Percentiles rank a stretch among this genome's conserved stretches.
These are phyloP conservation scores for Tetramorium simillimum DNA, from an alignment of 1,140 invertebrate genomes.

Conservation along the genomic window DNA sequence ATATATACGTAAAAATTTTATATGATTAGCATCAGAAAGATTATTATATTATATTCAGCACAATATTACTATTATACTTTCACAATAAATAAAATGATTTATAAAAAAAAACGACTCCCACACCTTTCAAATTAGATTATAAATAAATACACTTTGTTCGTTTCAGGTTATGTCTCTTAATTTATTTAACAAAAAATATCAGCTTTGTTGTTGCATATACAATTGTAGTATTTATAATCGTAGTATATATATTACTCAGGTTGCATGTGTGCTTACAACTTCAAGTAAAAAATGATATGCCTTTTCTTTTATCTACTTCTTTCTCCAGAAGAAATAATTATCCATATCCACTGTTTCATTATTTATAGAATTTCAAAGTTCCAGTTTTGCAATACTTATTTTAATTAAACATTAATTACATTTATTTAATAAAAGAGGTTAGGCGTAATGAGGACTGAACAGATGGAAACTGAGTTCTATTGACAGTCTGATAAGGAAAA, in stretches of 20 bases:
- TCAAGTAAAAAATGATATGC: neutral
- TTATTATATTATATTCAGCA: neutral
- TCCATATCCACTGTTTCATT: neutral
- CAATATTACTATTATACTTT: neutral
- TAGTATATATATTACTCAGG: neutral
- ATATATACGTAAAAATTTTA: neutral
- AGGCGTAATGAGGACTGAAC: conserved; percentile 8
- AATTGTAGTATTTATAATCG: conserved; percentile 27
- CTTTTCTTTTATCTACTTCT: neutral
- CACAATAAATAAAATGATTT: neutral
- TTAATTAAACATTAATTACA: neutral
- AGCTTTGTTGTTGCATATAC: neutral
- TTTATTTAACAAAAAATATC: conserved; percentile 13
- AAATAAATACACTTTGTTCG: conserved; percentile 6
- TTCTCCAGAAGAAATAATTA: neutral
- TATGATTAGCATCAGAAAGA: neutral
- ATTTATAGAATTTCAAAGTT: neutral
- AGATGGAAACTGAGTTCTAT: conserved; percentile 1
- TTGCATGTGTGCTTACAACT: neutral
- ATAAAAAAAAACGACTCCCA: conserved; percentile 1
- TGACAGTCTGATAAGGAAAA: conserved; percentile 51
- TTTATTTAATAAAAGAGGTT: conserved; percentile 47
- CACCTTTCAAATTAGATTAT: neutral
- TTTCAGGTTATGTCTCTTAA: conserved; percentile 25
- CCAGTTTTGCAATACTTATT: neutral